Percentiles rank a stretch among this genome's conserved stretches.
These are phyloP conservation scores for Cathartes aura DNA, from an alignment of 2,113 vertebrate species.

Conservation along the genomic window DNA sequence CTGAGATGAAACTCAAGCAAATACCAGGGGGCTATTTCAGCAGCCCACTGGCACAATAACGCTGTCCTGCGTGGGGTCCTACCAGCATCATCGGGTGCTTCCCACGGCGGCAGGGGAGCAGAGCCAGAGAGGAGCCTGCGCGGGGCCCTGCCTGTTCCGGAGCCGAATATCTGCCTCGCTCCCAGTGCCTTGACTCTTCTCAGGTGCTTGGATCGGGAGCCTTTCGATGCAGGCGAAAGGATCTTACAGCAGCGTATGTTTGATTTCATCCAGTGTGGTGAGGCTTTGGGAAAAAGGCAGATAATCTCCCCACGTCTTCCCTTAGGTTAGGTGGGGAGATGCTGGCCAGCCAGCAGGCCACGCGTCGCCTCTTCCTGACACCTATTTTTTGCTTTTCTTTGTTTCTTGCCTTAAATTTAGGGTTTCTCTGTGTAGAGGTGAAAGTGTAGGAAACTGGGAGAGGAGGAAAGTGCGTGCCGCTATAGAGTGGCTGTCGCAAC, in stretches of 20 bases:
- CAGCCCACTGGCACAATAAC: not conserved
- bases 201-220: not conserved
- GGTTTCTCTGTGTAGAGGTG: not conserved
- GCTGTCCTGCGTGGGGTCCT: not conserved
- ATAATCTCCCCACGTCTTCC: not conserved
- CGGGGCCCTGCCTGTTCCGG: not conserved
- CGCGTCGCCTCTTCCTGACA: fast-evolving
- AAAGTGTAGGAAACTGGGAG: not conserved
- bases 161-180: fast-evolving
- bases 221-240: fast-evolving
- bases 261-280: not conserved
- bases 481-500: not conserved
- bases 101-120: not conserved
- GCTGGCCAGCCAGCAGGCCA: too few relatives aligned
- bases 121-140: not conserved
- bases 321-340: not conserved
- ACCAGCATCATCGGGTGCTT: not conserved
- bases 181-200: fast-evolving
- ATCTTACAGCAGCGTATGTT: not conserved
- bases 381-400: not conserved
- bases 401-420: not conserved
- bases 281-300: not conserved
- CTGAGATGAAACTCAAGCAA: not conserved
- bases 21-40: not conserved
- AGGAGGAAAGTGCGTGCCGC: not conserved